Evolutionary conservation across 2,113 vertebrate genomes (phyloP), one percentile per base, ranked within the genome.

Genomic region (Fulmarus glacialis): DNA sequence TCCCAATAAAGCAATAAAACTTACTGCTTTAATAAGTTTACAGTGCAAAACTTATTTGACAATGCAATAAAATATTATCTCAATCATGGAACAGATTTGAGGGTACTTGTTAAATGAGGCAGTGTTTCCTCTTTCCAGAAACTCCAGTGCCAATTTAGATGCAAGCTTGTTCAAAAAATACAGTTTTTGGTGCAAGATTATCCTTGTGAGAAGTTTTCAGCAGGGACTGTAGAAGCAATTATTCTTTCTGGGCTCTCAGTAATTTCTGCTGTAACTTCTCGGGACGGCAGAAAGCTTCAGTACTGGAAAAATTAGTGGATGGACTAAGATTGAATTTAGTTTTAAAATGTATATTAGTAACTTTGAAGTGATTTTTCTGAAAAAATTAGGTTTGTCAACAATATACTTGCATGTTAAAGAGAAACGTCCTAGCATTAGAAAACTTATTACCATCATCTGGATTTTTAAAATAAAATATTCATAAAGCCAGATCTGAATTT

Each of bases 401-500:
- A 55, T 64, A 59, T 45, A 47, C 77, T 94, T 91, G 22, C 22
- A 58, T 45, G 52, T 79, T 84, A 62, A 94, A 88, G 36, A 86
- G 68, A 91, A 93, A 81, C 0, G 2, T 77, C 63, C 78, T 64
- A 73, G 80, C 59, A 53, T 96, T 91, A 75, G 72, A 71, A 89
- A 95, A 88, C 84, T 66, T 91, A 93, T 56, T 96, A 48, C 73
- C 45, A 43, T 95, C 56, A 4, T 87, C 48, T 93, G 80, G 26
- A 58, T 82, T 82, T 94, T 95, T 87, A 0, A 55, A 94, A 79
- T 95, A 94, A 96, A 96, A 96, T 93, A 97, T 97, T 94, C 87
- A 97, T 95, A 90, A 96, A 91, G 82, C 56, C 67, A 84, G 50
- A 92, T 97, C 77, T 91, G 87, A 93, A 92, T 96, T 97, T 96